Conservation (phyloP, 2,888 invertebrate species). For the Zonitis immaculata region DNA sequence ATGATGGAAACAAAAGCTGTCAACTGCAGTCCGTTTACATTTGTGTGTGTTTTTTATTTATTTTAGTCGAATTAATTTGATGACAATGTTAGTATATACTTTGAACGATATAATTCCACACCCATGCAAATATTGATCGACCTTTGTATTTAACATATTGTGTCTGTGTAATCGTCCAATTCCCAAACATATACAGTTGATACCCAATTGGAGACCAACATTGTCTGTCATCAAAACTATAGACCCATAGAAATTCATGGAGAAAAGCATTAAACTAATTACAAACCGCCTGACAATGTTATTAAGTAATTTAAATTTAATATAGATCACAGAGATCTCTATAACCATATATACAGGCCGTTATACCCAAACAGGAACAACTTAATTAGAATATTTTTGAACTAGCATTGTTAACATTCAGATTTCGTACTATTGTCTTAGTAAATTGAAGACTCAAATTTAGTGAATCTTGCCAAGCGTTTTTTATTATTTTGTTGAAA, state of each 20-base stretch:
- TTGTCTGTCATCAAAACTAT: constrained; percentile 13
- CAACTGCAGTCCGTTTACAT: neutral
- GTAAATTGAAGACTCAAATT: too few relatives aligned
- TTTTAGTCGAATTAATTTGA: neutral
- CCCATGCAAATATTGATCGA: neutral
- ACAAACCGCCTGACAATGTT: constrained; percentile 20
- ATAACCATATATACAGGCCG: too few relatives aligned
- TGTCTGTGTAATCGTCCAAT: neutral
- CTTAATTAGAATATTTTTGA: too few relatives aligned
- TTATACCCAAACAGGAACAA: too few relatives aligned
- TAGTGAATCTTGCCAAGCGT: too few relatives aligned
- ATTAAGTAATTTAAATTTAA: constrained; percentile 19
- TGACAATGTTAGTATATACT: neutral
- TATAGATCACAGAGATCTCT: constrained; percentile 16
- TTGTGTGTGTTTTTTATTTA: too few relatives aligned
- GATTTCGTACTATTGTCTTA: too few relatives aligned
- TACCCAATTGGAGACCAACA: neutral
- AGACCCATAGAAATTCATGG: constrained; percentile 6
- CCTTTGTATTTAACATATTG: neutral
- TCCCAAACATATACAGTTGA: too few relatives aligned
- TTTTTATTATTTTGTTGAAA: too few relatives aligned
- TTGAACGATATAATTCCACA: neutral
- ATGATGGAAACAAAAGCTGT: neutral
- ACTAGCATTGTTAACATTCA: too few relatives aligned
- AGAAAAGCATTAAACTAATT: constrained; percentile 18